Percentiles rank a stretch among this genome's conserved stretches.
These are phyloP conservation scores for Calephelis perditalis DNA, from an alignment of 2,888 invertebrate species.

Conservation along the genomic window DNA sequence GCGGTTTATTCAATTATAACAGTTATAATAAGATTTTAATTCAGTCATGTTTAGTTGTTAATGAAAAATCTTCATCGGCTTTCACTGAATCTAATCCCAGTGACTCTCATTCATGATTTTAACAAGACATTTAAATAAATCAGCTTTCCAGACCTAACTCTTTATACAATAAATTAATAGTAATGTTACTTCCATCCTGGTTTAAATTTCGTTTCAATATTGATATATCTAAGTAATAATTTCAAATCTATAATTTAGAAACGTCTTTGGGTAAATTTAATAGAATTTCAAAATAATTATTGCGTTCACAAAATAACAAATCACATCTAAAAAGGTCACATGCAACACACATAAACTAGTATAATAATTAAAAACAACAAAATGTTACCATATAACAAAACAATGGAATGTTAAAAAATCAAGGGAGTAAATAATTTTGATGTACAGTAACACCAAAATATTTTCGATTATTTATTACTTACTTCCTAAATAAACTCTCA, in stretches of 20 bases:
- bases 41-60: conserved; percentile 70
- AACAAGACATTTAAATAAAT: conserved; percentile 28
- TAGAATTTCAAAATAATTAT: conserved; percentile 23
- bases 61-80: conserved; percentile 33
- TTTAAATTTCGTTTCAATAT: conserved; percentile 46
- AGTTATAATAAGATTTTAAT: conserved; percentile 71
- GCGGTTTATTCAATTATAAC: conserved; percentile 77
- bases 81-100: conserved; percentile 30
- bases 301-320: conserved; percentile 6
- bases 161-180: conserved; percentile 38
- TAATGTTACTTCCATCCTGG: conserved; percentile 45
- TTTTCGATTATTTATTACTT: conserved; percentile 34
- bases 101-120: conserved; percentile 29
- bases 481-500: conserved; percentile 44
- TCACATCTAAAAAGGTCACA: conserved; percentile 8
- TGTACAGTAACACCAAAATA: conserved; percentile 50
- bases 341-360: conserved; percentile 16
- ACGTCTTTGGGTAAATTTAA: conserved; percentile 30
- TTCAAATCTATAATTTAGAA: conserved; percentile 26
- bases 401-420: conserved; percentile 55
- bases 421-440: conserved; percentile 37
- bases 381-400: conserved; percentile 30
- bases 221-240: conserved; percentile 28
- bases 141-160: conserved; percentile 15
- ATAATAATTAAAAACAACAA: conserved; percentile 20